Evolutionary conservation across 2,113 vertebrate species (phyloP), one percentile per base, ranked within the genome.

Genomic region (Varanus komodoensis): DNA sequence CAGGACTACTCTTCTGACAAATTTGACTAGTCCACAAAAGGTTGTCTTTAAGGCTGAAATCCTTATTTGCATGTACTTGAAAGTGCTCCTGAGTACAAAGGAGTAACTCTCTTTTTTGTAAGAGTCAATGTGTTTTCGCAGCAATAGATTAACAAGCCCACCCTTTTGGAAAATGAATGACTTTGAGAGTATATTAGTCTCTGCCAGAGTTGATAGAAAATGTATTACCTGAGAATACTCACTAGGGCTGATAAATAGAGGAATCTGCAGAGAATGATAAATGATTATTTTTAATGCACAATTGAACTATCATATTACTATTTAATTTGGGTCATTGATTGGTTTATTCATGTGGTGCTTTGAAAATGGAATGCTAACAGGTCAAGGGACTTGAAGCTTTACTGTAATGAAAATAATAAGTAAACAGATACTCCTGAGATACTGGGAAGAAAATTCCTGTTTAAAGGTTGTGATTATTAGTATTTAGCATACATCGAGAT

Each of bases 151-250:
- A 34, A 57, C n/a, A 88, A 15, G 48, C 48, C 87, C 73, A 6
- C 34, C 25, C 79, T 82, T 44, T 34, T 79, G 75, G 17, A 54
- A 80, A 90, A 90, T 90, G 75, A 86, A 86, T 80, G 52, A 11
- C 32, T 17, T 34, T 71, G 87, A 88, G 19, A 57, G 71, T 69
- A 52, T 80, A 80, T 78, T 84, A 68, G n/a, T 8, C 29, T 79
- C 79, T 78, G 25, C 74, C 8, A 69, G 54, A 79, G 14, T 29
- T 89, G 48, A 32, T 68, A 52, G 32, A 27, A 89, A 89, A 48
- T 52, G 84, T 79, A 79, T 89, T 85, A 85, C 73, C 32, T 38
- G 32, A 78, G 64, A 89, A 89, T 52, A 69, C 34, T 48, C 23
- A 54, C 5, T 21, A 67, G 23, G 69, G 48, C 44, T 54, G 27